Conservation (phyloP, 2,797 vertebrate species). For the Holocentrus rufus region DNA sequence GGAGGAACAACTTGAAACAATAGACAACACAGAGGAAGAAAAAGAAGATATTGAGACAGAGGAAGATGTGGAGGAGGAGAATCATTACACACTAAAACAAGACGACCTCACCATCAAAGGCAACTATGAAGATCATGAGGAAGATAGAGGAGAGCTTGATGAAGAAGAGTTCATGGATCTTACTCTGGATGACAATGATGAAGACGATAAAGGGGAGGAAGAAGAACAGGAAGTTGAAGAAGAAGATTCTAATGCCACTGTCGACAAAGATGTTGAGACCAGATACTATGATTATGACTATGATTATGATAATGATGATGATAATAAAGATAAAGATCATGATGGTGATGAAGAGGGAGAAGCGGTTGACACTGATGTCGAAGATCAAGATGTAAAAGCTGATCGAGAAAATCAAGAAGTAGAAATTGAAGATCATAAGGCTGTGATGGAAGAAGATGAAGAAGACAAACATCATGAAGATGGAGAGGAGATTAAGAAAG, state of each 20-base stretch:
- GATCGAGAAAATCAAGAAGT: not conserved
- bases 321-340: conserved; percentile 19
- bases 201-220: not conserved
- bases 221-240: not conserved
- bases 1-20: not conserved
- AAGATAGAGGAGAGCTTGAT: not conserved
- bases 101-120: too few species aligned
- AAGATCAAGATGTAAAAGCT: conserved; percentile 26
- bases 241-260: not conserved
- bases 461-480: conserved; percentile 16
- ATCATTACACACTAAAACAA: not conserved
- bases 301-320: not conserved
- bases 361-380: conserved; percentile 2
- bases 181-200: not conserved
- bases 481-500: conserved; percentile 2
- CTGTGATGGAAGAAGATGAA: conserved; percentile 10
- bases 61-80: not conserved
- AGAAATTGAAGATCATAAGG: not conserved
- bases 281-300: not conserved
- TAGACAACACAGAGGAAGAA: not conserved
- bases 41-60: not conserved
- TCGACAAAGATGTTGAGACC: conserved; percentile 5
- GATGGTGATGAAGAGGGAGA: conserved; percentile 15
- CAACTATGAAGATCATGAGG: conserved; percentile 1
- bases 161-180: not conserved